Evolutionary conservation across 1,140 invertebrate species (phyloP), one percentile per base, ranked within the genome.

Genomic region (Cataglyphis hispanica): DNA sequence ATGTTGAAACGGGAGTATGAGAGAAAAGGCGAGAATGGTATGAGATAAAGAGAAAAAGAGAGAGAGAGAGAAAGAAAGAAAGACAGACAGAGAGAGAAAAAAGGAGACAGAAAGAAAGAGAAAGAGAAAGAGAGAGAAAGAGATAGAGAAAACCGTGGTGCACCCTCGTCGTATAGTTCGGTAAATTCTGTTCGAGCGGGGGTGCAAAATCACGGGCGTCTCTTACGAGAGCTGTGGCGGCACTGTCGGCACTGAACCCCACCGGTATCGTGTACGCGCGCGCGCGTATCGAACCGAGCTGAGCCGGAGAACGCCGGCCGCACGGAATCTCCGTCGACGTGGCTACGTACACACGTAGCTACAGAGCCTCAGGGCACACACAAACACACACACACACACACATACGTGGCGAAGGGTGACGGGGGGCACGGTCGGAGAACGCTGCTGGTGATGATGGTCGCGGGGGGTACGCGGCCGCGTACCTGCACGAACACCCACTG

Each of bases 191-290:
- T 80, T 76, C 67, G 60, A 87, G 85, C 86, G 85, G 91, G 86
- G 91, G 91, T 91, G 90, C 88, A 92, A 94, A 94, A 92, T 93
- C 94, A 93, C 94, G 93, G 93, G 93, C 90, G 93, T 94, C 94
- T 92, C 94, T 93, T 91, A 72, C 93, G 93, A 94, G 94, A 95
- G 94, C 93, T 94, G 90, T 94, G 93, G 92, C 94, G 93, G 93
- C 93, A 94, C 94, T 94, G 93, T 91, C 91, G 91, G 89, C 81
- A 81, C 64, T 13, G 91, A 87, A 92, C 90, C 91, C 92, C 91
- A 92, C 91, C 91, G 91, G 91, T 89, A 87, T 83, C 78, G 81
- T 90, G 84, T 90, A 84, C 76, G 93, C 94, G 94, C 94, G 93
- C 93, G 93, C 92, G 94, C 93, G 89, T 95, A 95, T 95, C 91